Conservation (phyloP, 2,113 vertebrate genomes). For the Lepus americanus region DNA sequence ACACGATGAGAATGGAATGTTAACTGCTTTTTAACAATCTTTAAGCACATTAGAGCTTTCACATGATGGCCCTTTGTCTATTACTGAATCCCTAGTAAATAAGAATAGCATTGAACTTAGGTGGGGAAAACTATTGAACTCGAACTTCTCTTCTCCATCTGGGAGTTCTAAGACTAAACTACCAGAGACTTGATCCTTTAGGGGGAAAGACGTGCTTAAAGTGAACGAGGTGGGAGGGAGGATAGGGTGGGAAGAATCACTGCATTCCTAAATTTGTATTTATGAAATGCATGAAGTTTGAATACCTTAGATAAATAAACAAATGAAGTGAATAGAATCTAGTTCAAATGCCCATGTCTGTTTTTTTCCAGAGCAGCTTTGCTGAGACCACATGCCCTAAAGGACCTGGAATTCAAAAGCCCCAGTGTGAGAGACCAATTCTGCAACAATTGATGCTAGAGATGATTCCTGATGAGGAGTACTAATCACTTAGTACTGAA, state of each 20-base stretch:
- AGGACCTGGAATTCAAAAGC: background rate
- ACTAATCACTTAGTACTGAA: background rate
- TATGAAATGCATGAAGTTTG: too few species aligned
- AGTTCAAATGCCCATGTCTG: background rate
- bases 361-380: background rate
- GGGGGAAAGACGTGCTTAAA: background rate
- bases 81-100: slow-evolving; percentile 48
- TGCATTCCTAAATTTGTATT: too few species aligned
- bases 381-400: background rate
- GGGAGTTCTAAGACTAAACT: background rate
- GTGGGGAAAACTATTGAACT: background rate
- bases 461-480: background rate
- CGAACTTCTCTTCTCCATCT: background rate
- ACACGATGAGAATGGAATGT: slow-evolving; percentile 69
- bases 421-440: too few species aligned
- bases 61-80: slow-evolving; percentile 5
- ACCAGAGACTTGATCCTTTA: background rate
- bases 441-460: background rate
- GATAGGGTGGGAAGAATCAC: too few species aligned
- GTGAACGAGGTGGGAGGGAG: background rate
- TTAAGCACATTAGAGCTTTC: slow-evolving; percentile 34
- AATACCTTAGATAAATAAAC: too few species aligned
- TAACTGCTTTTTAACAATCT: slow-evolving; percentile 77
- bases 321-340: background rate
- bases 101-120: background rate